phyloP scores from a whole-genome alignment of 2,113 vertebrate species.

The Aptenodytes forsteri region DNA sequence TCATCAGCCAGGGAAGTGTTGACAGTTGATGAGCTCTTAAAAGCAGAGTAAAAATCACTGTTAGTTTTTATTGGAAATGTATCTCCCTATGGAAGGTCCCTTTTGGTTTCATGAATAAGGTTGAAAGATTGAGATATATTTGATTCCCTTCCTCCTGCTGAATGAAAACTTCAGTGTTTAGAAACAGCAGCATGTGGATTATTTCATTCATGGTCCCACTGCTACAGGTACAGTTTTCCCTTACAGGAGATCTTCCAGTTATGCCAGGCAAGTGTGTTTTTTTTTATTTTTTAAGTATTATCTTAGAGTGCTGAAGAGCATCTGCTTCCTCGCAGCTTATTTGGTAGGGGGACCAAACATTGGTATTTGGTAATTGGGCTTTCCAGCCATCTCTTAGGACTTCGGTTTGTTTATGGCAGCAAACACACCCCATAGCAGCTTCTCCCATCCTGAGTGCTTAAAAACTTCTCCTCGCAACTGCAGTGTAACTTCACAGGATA shows the following conservation, averaged over 20 bases:
- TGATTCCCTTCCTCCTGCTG: background rate
- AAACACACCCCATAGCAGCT: background rate
- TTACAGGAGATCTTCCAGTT: background rate
- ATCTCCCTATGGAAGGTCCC: background rate
- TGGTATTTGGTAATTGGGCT: background rate
- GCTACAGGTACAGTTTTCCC: background rate
- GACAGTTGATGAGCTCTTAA: slow-evolving; percentile 26
- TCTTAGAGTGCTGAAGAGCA: background rate
- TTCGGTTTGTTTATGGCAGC: background rate
- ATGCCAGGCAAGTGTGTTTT: background rate
- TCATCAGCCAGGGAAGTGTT: slow-evolving; percentile 31
- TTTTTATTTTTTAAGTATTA: background rate
- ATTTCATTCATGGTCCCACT: background rate
- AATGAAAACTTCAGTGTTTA: background rate
- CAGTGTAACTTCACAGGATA: background rate
- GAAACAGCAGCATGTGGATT: background rate
- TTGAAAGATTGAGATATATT: background rate
- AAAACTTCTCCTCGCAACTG: background rate
- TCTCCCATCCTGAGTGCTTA: background rate
- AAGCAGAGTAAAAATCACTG: background rate
- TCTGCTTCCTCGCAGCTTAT: background rate
- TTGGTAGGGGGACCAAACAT: background rate
- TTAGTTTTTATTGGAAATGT: slow-evolving; percentile 9
- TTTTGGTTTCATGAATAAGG: background rate
- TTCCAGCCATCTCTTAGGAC: background rate